Evolutionary conservation across 1,140 invertebrate species (phyloP).

Genomic region (Tetranychus cinnabarinus): DNA sequence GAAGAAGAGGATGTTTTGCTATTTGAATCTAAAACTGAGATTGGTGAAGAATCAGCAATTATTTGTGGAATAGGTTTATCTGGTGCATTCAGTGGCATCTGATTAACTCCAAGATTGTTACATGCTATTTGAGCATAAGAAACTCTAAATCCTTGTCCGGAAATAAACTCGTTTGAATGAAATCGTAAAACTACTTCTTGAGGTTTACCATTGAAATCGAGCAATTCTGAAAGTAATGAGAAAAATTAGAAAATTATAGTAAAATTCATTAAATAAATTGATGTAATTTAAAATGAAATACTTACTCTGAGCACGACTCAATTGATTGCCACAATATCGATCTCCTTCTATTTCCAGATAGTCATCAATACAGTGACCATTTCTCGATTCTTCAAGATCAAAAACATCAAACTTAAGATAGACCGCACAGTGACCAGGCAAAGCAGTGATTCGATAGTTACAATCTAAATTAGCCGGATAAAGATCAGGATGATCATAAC

Average conservation of each 20-base stretch:
- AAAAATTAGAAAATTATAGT: neutral
- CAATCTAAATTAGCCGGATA: constrained; percentile 13
- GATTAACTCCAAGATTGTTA: neutral
- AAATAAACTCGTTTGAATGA: constrained; percentile 6
- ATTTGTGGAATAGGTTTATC: neutral
- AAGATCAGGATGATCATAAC: constrained; percentile 11
- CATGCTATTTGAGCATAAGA: constrained; percentile 9
- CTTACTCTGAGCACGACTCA: constrained; percentile 14
- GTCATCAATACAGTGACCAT: constrained; percentile 11
- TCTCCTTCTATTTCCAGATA: constrained; percentile 15
- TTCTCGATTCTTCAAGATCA: constrained; percentile 7
- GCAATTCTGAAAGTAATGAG: neutral
- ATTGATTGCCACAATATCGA: constrained; percentile 15
- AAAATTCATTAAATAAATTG: neutral
- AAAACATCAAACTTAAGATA: constrained; percentile 14
- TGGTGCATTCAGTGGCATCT: neutral
- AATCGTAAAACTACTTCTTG: constrained; percentile 10
- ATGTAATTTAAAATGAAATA: too few relatives aligned
- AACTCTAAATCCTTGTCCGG: constrained; percentile 12
- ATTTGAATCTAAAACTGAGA: neutral
- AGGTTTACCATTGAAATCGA: constrained; percentile 10
- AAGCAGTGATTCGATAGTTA: constrained; percentile 10
- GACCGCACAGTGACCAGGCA: constrained; percentile 12
- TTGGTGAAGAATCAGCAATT: neutral
- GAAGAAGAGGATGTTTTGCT: neutral